Evolutionary conservation across 1,140 invertebrate genomes (phyloP), one percentile per base, ranked within the genome.

Genomic region (Bombus cullumanus): DNA sequence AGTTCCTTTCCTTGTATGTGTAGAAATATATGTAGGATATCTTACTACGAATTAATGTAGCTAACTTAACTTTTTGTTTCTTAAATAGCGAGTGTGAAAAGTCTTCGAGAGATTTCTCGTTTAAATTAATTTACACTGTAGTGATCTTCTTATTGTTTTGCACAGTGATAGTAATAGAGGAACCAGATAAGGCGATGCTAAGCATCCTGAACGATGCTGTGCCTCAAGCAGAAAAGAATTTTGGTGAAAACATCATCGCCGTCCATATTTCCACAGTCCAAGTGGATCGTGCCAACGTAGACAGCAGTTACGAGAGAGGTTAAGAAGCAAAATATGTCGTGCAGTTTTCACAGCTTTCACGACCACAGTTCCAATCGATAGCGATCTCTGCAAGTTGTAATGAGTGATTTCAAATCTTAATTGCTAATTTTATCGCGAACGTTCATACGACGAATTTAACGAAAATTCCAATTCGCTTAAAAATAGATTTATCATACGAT

Each of bases 91-190:
- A 15, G 4, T 31, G 15, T 5, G 8, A 59, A 25, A 73, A 73
- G 13, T 82, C 75, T 68, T 53, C 37, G n/a, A 66, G 13, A 66
- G 62, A 31, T 64, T 10, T 8, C 9, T 34, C 3, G 1, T 18
- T 18, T 18, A 31, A 9, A 37, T 22, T 37, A 4, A 34, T 68
- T 25, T 37, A 22, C 34, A 25, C 4, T 8, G 15, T 25, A 37
- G 18, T 68, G 31, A 18, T 68, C 2, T 68, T 53, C 64, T 79
- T 31, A 28, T 86, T 72, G 39, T 79, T 71, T 82, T 3, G 5
- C 83, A 3, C 78, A 95, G 95, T 95, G 41, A 89, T 95, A 71
- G 92, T 94, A 12, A 68, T 94, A 5, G 94, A 95, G 53, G 87
- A 93, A 41, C 83, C 88, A 3, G 94, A 95, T 47, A 78, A 72